Evolutionary conservation across 2,888 invertebrate genomes (phyloP), one percentile per base, ranked within the genome.

Genomic region (Phymatocera aterrima): DNA sequence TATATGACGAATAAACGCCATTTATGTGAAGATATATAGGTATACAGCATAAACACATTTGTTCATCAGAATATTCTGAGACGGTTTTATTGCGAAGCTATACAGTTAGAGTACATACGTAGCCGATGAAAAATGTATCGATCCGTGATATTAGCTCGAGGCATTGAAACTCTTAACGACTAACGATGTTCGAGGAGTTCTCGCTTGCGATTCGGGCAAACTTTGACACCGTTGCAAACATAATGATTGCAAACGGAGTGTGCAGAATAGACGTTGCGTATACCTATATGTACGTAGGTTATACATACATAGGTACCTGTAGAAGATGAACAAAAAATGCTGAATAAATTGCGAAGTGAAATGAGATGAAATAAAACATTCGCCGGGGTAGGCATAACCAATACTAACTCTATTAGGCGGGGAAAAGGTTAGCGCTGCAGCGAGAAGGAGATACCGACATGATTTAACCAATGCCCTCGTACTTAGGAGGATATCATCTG

Each of bases 401-500:
- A 57, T 75, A 75, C 40, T 15, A 24, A 75, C 75, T 60, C 57
- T 75, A 60, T 75, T 75, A 75, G 60, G 60, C 43, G 60, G 24
- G 24, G 21, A 60, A 75, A 75, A 54, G 75, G 75, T 60, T 75
- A 75, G 75, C 54, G 31, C 12, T 34, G 75, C 37, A 57, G n/a
- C n/a, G n/a, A n/a, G n/a, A n/a, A n/a, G n/a, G n/a, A n/a, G 75
- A 75, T 75, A 75, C 57, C 75, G 75, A 75, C 75, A 75, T 75
- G 75, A 75, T 75, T 75, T 60, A 75, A 60, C 75, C 75, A 75
- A 75, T 75, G 75, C 75, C 75, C 60, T 75, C 75, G 75, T 75
- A 75, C 75, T 75, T 57, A 75, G 75, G 81, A 78, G 85, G 83
- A 87, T 88, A 88, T 89, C 87, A 88, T 88, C 88, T 85, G 88